Conservation (phyloP, 1,140 invertebrate species). For the Drosophila serrata region DNA sequence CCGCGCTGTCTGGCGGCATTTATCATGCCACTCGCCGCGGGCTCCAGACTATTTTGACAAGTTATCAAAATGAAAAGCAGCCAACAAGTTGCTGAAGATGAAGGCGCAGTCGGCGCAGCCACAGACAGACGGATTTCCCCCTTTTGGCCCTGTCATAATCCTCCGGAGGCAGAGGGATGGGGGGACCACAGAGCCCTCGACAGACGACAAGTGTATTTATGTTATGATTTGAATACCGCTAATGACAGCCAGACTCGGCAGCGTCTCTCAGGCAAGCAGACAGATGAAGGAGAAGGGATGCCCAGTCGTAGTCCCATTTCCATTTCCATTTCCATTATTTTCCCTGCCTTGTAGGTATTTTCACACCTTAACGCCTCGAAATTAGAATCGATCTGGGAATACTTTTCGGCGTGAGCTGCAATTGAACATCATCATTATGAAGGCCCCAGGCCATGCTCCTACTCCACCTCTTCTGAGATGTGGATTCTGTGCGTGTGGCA, state of each 20-base stretch:
- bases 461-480: not conserved
- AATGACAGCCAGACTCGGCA: constrained; percentile 69
- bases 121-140: constrained; percentile 15
- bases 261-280: constrained; percentile 3
- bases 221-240: constrained; percentile 84
- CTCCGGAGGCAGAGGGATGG: not conserved
- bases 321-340: constrained; percentile 39
- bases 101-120: constrained; percentile 43
- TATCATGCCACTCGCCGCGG: constrained; percentile 63
- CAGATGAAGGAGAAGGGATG: constrained; percentile 1
- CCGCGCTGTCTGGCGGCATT: constrained; percentile 73
- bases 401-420: constrained; percentile 23
- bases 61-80: constrained; percentile 81
- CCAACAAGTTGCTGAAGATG: constrained; percentile 67
- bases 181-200: constrained; percentile 21
- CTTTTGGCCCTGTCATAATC: constrained; percentile 69
- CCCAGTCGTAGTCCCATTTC: constrained; percentile 26
- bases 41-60: constrained; percentile 83
- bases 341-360: constrained; percentile 74
- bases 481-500: constrained; percentile 37
- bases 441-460: not conserved
- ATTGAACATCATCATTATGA: constrained; percentile 45
- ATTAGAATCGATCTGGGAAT: constrained; percentile 42
- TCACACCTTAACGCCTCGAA: constrained; percentile 72
- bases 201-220: constrained; percentile 85